phyloP scores from a whole-genome alignment of 2,113 vertebrate species.

The Leucopternis melanops region DNA sequence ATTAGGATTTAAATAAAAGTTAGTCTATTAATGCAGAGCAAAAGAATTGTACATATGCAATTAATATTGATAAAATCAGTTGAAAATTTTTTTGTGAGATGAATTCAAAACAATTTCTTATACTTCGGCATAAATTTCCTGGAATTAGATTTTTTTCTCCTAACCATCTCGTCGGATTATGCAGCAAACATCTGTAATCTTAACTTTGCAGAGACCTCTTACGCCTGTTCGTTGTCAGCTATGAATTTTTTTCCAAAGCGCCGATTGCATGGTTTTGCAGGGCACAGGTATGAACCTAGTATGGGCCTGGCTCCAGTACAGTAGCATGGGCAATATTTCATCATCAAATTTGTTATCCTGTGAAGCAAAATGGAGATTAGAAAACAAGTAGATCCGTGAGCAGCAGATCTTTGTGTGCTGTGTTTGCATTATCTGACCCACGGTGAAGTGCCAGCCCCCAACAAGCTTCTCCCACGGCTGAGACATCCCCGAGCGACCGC shows the following conservation, averaged over 20 bases:
- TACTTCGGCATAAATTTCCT: not conserved
- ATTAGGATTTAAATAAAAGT: not conserved
- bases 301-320: not conserved
- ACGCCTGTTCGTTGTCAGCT: not conserved
- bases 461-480: not conserved
- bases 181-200: not conserved
- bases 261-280: not conserved
- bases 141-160: not conserved
- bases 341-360: not conserved
- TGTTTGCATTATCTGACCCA: not conserved
- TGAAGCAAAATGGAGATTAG: not conserved
- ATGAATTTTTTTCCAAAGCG: not conserved
- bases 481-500: not conserved
- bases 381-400: not conserved
- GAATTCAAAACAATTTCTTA: not conserved
- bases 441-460: not conserved
- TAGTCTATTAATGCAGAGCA: not conserved
- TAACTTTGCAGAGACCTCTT: not conserved
- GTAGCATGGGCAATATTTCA: not conserved
- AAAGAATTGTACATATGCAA: not conserved
- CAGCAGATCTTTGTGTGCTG: not conserved
- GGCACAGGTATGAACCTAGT: not conserved
- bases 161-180: not conserved
- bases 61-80: not conserved
- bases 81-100: not conserved